A percentile compares a stretch with the other conserved stretches of the same genome.
Conservation (phyloP, 2,797 vertebrate species). For the Mormyrus hasselquistii region DNA sequence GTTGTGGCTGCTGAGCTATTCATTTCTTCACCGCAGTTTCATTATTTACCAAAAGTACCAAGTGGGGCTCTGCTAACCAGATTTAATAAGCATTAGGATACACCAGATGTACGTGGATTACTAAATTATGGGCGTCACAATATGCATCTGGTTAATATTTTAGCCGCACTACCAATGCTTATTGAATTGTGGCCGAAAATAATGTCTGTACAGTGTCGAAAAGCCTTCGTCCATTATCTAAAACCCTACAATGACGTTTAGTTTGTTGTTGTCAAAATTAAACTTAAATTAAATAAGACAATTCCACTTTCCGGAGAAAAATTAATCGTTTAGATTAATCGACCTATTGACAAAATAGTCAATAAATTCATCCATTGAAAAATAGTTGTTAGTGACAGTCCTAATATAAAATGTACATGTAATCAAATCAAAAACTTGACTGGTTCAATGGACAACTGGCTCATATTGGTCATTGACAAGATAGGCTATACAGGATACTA, state of each 20-base stretch:
- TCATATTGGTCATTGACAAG: background rate
- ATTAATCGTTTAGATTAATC: too few species aligned
- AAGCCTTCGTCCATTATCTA: background rate
- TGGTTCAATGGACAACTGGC: background rate
- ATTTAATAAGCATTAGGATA: background rate
- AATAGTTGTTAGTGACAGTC: too few species aligned
- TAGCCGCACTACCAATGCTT: background rate
- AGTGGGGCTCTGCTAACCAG: too few species aligned
- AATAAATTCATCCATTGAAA: too few species aligned
- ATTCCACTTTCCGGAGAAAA: too few species aligned
- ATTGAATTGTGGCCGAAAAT: background rate
- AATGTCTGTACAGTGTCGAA: background rate
- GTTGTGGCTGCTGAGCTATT: background rate
- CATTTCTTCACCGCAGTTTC: background rate
- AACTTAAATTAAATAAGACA: too few species aligned
- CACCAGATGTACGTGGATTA: background rate
- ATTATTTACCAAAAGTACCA: too few species aligned
- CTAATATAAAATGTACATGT: too few species aligned
- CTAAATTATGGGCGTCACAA: background rate
- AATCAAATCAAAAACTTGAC: too few species aligned
- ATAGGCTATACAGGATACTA: background rate
- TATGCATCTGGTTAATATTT: too few species aligned
- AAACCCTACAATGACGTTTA: background rate
- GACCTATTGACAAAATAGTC: too few species aligned
- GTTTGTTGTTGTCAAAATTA: too few species aligned